Evolutionary conservation across 2,888 invertebrate species (phyloP).

Genomic region (Rotaria socialis): DNA sequence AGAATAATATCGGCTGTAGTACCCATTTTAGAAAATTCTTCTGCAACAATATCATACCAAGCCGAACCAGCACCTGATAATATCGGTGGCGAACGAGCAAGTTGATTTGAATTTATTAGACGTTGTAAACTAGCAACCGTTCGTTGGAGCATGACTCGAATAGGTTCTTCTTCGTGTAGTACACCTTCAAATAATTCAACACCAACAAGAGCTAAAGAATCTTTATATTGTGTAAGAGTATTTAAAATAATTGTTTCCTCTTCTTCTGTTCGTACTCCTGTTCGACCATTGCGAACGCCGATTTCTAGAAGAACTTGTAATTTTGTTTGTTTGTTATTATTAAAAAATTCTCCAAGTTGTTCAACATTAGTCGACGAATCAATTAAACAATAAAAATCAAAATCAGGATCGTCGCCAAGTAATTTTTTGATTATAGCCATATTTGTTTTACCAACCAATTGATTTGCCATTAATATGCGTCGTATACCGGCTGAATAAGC

Average conservation of each 20-base stretch:
- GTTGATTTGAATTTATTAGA: neutral
- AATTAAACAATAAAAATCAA: slow-evolving; percentile 21
- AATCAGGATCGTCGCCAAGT: neutral
- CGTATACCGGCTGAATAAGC: slow-evolving; percentile 10
- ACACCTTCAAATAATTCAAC: slow-evolving; percentile 8
- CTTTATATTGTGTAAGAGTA: neutral
- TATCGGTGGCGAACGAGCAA: neutral
- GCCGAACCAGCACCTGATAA: neutral
- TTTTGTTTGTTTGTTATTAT: neutral
- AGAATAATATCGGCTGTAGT: neutral
- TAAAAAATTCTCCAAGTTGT: neutral
- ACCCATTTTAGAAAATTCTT: neutral
- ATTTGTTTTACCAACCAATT: neutral
- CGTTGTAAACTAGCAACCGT: neutral
- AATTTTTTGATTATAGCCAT: neutral
- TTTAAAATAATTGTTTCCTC: neutral
- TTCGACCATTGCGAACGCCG: neutral
- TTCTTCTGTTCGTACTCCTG: neutral
- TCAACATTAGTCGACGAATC: neutral
- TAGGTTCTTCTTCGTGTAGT: neutral
- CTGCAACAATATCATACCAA: slow-evolving; percentile 4
- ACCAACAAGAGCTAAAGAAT: neutral
- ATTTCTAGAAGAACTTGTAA: slow-evolving; percentile 5
- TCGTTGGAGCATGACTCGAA: neutral
- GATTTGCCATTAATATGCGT: neutral